These are phyloP conservation scores for Galerucella nymphaeae DNA, from an alignment of 2,888 invertebrate genomes.

Conservation along the genomic window DNA sequence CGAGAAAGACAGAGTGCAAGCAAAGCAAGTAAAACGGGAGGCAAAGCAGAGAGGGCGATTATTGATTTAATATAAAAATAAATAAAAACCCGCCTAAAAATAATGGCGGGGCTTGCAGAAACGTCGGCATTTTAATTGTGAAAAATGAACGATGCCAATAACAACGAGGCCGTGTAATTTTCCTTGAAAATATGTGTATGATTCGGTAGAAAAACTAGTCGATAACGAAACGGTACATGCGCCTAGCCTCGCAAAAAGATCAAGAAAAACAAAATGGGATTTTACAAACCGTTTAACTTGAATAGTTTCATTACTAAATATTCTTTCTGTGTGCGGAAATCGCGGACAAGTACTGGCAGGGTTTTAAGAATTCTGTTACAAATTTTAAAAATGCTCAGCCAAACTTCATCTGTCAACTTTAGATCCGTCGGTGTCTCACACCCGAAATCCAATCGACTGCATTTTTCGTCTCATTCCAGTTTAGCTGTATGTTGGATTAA, in stretches of 20 bases:
- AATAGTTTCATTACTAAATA: background rate
- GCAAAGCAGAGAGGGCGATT: slow-evolving; percentile 42
- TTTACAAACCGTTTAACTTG: slow-evolving; percentile 46
- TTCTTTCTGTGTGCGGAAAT: too few relatives aligned
- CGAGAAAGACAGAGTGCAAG: slow-evolving; percentile 34
- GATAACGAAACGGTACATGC: slow-evolving; percentile 54
- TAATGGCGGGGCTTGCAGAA: slow-evolving; percentile 36
- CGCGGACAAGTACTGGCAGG: too few relatives aligned
- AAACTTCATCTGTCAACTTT: too few relatives aligned
- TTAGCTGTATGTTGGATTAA: too few relatives aligned
- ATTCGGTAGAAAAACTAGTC: slow-evolving; percentile 50
- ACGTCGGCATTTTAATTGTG: slow-evolving; percentile 42
- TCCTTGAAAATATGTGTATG: slow-evolving; percentile 45
- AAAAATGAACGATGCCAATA: slow-evolving; percentile 41
- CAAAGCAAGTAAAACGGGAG: slow-evolving; percentile 22
- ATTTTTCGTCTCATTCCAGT: too few relatives aligned
- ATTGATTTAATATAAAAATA: slow-evolving; percentile 47
- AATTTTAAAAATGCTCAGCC: too few relatives aligned
- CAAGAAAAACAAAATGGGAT: slow-evolving; percentile 59
- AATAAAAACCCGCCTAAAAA: slow-evolving; percentile 42
- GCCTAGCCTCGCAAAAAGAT: slow-evolving; percentile 52
- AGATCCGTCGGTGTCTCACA: too few relatives aligned
- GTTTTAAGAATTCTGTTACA: too few relatives aligned
- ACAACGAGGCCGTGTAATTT: slow-evolving; percentile 34
- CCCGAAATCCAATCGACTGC: too few relatives aligned